phyloP scores from a whole-genome alignment of 2,113 vertebrate species.

The Rhombomys opimus region DNA sequence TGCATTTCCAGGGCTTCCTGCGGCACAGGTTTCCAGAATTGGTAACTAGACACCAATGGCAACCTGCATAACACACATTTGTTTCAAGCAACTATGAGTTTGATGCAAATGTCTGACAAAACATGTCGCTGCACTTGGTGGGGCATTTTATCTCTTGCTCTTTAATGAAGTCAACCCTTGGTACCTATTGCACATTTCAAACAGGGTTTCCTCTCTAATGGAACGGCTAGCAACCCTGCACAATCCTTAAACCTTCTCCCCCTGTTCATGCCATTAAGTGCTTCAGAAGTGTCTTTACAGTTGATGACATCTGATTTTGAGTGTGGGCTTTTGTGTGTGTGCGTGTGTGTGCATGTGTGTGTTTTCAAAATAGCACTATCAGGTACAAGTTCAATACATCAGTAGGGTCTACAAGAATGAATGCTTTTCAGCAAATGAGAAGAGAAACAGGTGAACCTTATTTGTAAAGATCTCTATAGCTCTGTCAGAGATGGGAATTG shows the following conservation, averaged over 20 bases:
- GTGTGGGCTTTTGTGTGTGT: background rate
- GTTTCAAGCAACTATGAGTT: conserved; percentile 49
- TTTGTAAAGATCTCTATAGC: conserved; percentile 48
- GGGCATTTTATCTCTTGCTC: background rate
- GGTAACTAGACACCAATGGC: conserved; percentile 48
- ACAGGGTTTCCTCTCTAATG: conserved; percentile 10
- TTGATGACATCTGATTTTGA: conserved; percentile 39
- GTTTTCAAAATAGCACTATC: conserved; percentile 27
- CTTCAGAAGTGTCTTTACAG: conserved; percentile 32
- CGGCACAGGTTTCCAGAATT: conserved; percentile 54
- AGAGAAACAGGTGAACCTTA: conserved; percentile 41
- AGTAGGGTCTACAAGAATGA: background rate
- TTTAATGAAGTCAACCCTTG: conserved; percentile 12
- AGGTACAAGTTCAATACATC: background rate
- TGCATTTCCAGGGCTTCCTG: conserved; percentile 44
- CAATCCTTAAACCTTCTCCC: background rate
- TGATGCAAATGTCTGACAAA: background rate
- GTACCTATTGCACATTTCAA: background rate
- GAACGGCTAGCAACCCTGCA: background rate
- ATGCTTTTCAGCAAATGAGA: conserved; percentile 52
- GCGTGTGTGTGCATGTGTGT: background rate
- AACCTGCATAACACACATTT: conserved; percentile 24
- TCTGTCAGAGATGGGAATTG: conserved; percentile 20
- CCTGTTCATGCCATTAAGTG: conserved; percentile 26
- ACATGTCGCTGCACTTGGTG: background rate